phyloP scores from a whole-genome alignment of 2,797 vertebrate species.

The Phylloscopus collybita region DNA sequence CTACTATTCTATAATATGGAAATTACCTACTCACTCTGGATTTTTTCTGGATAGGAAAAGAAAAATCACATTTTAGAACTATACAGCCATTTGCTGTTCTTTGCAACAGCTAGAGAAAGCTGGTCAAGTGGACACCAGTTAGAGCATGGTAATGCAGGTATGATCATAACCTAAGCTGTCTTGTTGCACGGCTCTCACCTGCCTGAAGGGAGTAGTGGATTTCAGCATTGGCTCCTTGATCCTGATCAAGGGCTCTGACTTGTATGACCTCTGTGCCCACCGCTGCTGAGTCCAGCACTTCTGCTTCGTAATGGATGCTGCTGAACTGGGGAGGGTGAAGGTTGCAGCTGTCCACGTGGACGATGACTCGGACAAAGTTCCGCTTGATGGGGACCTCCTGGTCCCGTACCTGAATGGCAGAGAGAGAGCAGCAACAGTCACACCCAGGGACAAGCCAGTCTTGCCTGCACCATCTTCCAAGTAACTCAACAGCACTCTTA shows the following conservation, averaged over 20 bases:
- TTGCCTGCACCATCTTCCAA: neutral
- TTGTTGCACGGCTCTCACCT: conserved; percentile 77
- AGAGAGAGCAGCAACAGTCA: neutral
- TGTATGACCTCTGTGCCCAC: conserved; percentile 85
- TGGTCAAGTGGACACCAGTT: neutral
- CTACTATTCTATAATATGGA: neutral
- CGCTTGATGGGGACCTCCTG: conserved; percentile 94
- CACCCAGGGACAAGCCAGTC: neutral
- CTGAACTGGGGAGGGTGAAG: conserved; percentile 89
- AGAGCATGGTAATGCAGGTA: neutral
- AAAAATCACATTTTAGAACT: neutral
- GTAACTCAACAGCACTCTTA: neutral
- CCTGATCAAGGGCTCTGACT: conserved; percentile 90
- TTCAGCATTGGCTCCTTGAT: conserved; percentile 88
- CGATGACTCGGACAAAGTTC: conserved; percentile 88
- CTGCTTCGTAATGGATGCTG: conserved; percentile 83
- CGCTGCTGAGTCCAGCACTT: conserved; percentile 78
- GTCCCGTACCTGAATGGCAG: conserved; percentile 87
- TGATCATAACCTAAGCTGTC: neutral
- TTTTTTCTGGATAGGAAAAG: neutral
- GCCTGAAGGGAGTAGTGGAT: conserved; percentile 89
- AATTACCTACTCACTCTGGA: neutral
- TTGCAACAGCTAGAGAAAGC: neutral
- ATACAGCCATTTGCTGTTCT: neutral
- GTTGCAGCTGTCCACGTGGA: conserved; percentile 89